phyloP scores from a whole-genome alignment of 2,113 vertebrate genomes.

The Plotosus lineatus region DNA sequence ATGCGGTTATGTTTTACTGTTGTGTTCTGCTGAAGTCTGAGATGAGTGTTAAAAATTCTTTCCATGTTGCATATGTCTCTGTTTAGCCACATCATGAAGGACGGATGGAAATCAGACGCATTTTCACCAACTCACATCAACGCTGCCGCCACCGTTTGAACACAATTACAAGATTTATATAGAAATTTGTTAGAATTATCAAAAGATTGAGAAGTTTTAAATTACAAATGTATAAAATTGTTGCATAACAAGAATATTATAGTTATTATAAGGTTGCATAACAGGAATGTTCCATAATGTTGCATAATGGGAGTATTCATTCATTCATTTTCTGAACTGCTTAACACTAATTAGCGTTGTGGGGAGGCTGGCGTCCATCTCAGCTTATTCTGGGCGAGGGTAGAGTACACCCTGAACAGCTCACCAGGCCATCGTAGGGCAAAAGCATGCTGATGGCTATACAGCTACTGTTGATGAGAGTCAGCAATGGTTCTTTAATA shows the following conservation, averaged over 20 bases:
- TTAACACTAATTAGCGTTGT: too few relatives aligned
- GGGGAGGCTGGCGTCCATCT: too few relatives aligned
- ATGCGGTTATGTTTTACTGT: not conserved
- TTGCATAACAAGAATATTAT: not conserved
- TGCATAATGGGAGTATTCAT: too few relatives aligned
- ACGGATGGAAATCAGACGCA: not conserved
- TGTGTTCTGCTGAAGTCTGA: not conserved
- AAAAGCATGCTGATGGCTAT: too few relatives aligned
- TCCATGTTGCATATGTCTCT: not conserved
- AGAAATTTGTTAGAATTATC: not conserved
- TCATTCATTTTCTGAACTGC: too few relatives aligned
- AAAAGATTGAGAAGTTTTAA: too few relatives aligned
- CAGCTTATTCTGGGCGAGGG: too few relatives aligned
- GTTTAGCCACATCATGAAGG: not conserved
- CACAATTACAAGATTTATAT: not conserved
- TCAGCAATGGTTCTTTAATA: too few relatives aligned
- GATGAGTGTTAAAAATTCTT: not conserved
- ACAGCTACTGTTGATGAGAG: too few relatives aligned
- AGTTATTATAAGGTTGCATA: not conserved
- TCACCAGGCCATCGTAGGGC: too few relatives aligned
- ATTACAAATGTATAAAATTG: too few relatives aligned
- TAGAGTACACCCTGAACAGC: too few relatives aligned
- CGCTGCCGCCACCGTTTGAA: not conserved
- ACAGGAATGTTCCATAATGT: not conserved
- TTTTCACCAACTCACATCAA: not conserved